phyloP scores from a whole-genome alignment of 2,113 vertebrate species.

The Hippocampus barbouri region DNA sequence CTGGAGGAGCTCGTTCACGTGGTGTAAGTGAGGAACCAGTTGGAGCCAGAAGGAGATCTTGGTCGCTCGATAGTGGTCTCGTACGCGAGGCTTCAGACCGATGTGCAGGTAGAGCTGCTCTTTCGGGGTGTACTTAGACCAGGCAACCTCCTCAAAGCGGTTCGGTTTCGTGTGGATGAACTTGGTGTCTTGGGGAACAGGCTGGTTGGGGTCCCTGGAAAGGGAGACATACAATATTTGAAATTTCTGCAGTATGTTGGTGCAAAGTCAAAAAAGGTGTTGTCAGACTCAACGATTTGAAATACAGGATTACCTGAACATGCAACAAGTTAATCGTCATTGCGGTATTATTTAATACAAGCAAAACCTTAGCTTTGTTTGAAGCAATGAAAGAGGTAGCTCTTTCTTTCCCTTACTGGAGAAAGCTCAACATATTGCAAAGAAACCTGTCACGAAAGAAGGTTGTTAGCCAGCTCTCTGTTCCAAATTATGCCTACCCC shows the following conservation, averaged over 20 bases:
- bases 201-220: conserved; percentile 90
- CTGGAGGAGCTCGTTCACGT: conserved; percentile 89
- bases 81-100: conserved; percentile 87
- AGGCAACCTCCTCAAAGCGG: conserved; percentile 95
- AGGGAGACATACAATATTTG: conserved; percentile 18
- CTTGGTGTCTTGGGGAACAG: conserved; percentile 95
- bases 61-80: conserved; percentile 94
- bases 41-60: conserved; percentile 98
- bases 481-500: neutral
- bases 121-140: conserved; percentile 95
- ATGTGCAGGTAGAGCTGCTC: conserved; percentile 96
- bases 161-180: conserved; percentile 98
- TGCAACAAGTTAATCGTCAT: neutral
- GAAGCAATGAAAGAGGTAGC: neutral
- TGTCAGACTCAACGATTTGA: too few relatives aligned
- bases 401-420: too few relatives aligned
- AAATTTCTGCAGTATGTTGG: neutral
- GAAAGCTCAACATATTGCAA: neutral
- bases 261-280: neutral
- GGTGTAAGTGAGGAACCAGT: conserved; percentile 90
- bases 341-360: neutral
- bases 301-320: too few relatives aligned
- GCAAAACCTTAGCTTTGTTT: neutral
- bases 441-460: neutral
- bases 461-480: neutral